Conservation (phyloP, 2,113 vertebrate species). For the Oreochromis tanganicae region DNA sequence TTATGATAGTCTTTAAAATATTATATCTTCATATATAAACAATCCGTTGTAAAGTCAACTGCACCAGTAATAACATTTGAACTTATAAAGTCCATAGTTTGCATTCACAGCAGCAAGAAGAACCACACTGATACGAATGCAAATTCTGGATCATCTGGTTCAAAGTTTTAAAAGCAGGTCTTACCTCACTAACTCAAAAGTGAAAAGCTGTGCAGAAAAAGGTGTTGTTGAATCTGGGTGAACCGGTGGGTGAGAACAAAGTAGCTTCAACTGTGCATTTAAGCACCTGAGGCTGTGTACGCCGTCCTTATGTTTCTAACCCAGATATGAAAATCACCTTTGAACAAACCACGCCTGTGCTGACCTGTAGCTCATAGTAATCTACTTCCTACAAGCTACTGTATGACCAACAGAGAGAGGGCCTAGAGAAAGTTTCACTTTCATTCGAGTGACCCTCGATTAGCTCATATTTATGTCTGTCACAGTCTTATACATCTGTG, state of each 20-base stretch:
- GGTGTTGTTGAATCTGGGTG: fast-evolving
- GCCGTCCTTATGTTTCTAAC: neutral
- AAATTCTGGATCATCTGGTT: neutral
- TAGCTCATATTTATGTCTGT: neutral
- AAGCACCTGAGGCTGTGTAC: fast-evolving
- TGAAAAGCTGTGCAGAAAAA: neutral
- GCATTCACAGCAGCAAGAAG: neutral
- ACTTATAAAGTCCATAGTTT: neutral
- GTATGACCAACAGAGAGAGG: neutral
- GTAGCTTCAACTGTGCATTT: neutral
- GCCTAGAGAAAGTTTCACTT: neutral
- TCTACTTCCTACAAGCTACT: neutral
- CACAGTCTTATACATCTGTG: neutral
- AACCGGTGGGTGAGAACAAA: neutral
- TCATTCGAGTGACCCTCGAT: neutral
- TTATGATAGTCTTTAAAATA: neutral
- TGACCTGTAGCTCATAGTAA: neutral
- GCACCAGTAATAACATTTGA: neutral
- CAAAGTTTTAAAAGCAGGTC: neutral
- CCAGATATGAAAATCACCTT: neutral
- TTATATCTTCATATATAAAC: neutral
- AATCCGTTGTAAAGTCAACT: neutral
- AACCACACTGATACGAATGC: fast-evolving
- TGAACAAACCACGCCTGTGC: neutral
- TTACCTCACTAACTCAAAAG: neutral